Evolutionary conservation across 2,797 vertebrate genomes (phyloP).

Genomic region (Diceros bicornis): DNA sequence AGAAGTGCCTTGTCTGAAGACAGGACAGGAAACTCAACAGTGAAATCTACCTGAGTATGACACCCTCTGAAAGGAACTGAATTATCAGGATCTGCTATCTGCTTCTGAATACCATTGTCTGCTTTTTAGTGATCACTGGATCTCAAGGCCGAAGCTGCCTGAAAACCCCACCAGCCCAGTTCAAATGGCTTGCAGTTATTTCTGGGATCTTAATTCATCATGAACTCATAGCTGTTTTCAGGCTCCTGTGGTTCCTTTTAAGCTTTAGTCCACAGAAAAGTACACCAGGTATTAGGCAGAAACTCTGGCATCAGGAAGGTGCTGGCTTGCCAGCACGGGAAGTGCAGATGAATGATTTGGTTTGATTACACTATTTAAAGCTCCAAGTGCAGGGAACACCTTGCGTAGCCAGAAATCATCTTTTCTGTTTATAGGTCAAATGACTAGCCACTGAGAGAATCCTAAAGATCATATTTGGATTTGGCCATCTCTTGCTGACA

Average conservation of each 20-base stretch:
- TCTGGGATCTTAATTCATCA: conserved; percentile 53
- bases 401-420: not conserved
- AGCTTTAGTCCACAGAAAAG: conserved; percentile 44
- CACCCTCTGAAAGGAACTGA: not conserved
- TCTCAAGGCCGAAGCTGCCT: not conserved
- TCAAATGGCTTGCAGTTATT: not conserved
- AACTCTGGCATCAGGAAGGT: conserved; percentile 68
- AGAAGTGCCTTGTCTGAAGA: not conserved
- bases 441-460: conserved; percentile 45
- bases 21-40: not conserved
- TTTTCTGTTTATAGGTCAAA: conserved; percentile 76
- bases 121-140: not conserved
- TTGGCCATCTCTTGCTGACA: conserved; percentile 83
- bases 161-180: not conserved
- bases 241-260: conserved; percentile 54
- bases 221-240: conserved; percentile 41
- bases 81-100: not conserved
- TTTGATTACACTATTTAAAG: conserved; percentile 72
- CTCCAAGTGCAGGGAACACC: conserved; percentile 44
- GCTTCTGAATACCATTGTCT: not conserved
- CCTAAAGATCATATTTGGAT: conserved; percentile 79
- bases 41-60: not conserved
- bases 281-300: conserved; percentile 70
- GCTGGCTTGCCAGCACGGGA: conserved; percentile 33
- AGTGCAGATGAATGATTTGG: conserved; percentile 54